Evolutionary conservation across 2,888 invertebrate species (phyloP).

Genomic region (Diogma glabrata): DNA sequence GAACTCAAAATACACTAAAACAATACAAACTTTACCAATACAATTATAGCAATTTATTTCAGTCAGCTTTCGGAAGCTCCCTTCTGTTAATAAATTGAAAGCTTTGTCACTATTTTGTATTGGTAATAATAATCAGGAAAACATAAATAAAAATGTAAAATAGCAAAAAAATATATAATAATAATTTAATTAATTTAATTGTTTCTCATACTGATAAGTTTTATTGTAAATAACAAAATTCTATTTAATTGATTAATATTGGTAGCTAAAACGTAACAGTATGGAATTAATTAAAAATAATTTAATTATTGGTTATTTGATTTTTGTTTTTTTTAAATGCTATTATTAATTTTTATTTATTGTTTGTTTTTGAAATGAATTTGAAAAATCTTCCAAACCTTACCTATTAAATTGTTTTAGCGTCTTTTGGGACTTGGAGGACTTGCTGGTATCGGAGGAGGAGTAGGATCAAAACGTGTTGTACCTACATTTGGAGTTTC

Average conservation of each 20-base stretch:
- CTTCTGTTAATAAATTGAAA: too few relatives aligned
- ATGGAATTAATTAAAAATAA: too few relatives aligned
- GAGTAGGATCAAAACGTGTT: constrained; percentile 44
- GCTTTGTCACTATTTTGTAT: too few relatives aligned
- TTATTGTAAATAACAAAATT: background rate
- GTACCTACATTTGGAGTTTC: constrained; percentile 81
- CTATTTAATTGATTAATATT: background rate
- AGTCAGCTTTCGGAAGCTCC: too few relatives aligned
- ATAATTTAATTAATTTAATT: background rate
- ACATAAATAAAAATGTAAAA: too few relatives aligned
- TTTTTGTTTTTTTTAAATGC: background rate
- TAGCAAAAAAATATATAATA: background rate
- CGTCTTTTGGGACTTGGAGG: constrained; percentile 27
- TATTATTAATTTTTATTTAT: constrained; percentile 1
- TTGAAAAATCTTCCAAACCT: too few relatives aligned
- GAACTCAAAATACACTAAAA: constrained; percentile 8
- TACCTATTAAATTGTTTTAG: constrained; percentile 16
- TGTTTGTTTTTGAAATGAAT: constrained; percentile 3
- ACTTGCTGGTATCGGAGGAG: constrained; percentile 41
- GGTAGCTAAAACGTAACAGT: constrained; percentile 1
- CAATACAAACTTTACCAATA: constrained; percentile 3
- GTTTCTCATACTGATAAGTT: constrained; percentile 5
- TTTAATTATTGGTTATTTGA: too few relatives aligned
- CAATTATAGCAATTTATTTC: too few relatives aligned
- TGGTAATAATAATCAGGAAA: too few relatives aligned